Evolutionary conservation across 2,888 invertebrate species (phyloP).

Genomic region (Pinctada fucata): DNA sequence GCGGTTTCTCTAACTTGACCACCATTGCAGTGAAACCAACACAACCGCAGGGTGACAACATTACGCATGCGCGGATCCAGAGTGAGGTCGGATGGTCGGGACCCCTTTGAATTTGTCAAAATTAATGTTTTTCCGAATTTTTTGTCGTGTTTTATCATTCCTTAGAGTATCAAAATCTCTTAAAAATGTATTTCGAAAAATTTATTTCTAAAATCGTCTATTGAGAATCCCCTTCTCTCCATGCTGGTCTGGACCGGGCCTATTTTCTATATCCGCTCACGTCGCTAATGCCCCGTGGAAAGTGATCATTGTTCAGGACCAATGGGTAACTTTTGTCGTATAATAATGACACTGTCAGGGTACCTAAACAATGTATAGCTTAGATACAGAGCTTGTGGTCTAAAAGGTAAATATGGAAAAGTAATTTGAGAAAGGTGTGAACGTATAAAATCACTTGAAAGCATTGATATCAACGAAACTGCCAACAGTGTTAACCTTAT

Average conservation of each 20-base stretch:
- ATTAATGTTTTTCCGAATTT: no score
- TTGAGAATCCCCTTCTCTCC: no score
- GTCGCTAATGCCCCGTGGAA: not conserved
- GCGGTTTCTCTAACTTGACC: not conserved
- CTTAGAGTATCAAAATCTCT: no score
- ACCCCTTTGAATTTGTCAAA: no score
- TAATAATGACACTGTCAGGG: not conserved
- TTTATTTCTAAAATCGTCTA: no score
- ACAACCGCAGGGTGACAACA: not conserved
- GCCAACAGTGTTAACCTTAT: not conserved
- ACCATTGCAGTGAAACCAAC: not conserved
- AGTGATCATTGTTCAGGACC: not conserved
- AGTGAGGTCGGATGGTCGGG: no score
- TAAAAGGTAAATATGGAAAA: slow-evolving; percentile 13
- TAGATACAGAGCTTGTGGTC: not conserved
- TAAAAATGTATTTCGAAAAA: no score
- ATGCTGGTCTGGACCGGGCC: no score
- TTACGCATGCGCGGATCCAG: no score
- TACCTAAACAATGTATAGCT: not conserved
- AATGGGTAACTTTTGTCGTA: not conserved
- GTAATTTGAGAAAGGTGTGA: slow-evolving; percentile 29
- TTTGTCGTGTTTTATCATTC: no score
- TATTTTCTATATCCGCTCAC: no score
- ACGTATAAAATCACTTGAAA: slow-evolving; percentile 21
- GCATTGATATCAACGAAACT: not conserved